A percentile compares a stretch with the other conserved stretches of the same genome.
Evolutionary conservation across 2,888 invertebrate species (phyloP).

Genomic region (Tenthredo distinguenda): DNA sequence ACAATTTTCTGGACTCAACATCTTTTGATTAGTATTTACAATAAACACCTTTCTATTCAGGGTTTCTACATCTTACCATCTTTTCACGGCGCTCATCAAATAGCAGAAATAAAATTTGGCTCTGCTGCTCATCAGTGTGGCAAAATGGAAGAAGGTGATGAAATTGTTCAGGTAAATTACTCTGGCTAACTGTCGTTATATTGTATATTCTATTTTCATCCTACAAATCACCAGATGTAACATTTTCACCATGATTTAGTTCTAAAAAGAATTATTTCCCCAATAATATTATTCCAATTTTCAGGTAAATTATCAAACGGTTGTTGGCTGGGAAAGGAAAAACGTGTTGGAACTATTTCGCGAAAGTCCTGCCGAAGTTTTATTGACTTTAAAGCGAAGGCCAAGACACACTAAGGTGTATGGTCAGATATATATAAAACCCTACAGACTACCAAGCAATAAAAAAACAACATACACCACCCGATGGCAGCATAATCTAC

Average conservation of each 20-base stretch:
- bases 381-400: slow-evolving; percentile 90
- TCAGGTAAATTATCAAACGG: slow-evolving; percentile 86
- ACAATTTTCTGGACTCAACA: background rate
- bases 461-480: slow-evolving; percentile 83
- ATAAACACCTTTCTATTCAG: slow-evolving; percentile 72
- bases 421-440: slow-evolving; percentile 87
- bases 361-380: slow-evolving; percentile 90
- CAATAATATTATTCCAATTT: slow-evolving; percentile 56
- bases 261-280: background rate
- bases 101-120: slow-evolving; percentile 93
- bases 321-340: slow-evolving; percentile 91
- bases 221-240: background rate
- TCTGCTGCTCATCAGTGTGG: slow-evolving; percentile 96
- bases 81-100: slow-evolving; percentile 89
- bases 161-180: slow-evolving; percentile 92
- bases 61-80: slow-evolving; percentile 95
- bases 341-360: slow-evolving; percentile 87
- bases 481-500: slow-evolving; percentile 85
- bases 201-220: background rate
- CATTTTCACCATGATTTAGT: background rate
- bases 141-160: slow-evolving; percentile 97
- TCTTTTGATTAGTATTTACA: background rate
- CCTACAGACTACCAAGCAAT: slow-evolving; percentile 86
- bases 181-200: background rate
- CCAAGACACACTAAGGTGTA: slow-evolving; percentile 90